Conservation (phyloP, 1,140 invertebrate genomes). For the Mercenaria mercenaria region DNA sequence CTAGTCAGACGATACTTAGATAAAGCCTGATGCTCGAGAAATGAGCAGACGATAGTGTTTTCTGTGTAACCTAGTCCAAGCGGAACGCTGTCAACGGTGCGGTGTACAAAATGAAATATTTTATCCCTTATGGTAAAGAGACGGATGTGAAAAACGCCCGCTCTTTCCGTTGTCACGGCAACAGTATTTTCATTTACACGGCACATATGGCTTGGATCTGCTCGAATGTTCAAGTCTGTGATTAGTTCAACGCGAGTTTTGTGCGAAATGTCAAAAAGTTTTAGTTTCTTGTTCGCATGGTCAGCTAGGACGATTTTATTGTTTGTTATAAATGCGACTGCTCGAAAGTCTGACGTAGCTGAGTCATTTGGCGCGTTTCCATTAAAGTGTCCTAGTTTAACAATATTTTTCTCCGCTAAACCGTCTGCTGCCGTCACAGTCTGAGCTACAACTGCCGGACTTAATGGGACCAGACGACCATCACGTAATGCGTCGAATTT, state of each 20-base stretch:
- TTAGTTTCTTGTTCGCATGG: slow-evolving; percentile 59
- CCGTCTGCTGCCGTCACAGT: slow-evolving; percentile 50
- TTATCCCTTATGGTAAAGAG: slow-evolving; percentile 60
- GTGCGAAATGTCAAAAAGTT: slow-evolving; percentile 58
- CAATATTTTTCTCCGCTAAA: background rate
- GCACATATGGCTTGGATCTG: slow-evolving; percentile 49
- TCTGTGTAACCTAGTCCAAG: slow-evolving; percentile 44
- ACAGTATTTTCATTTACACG: slow-evolving; percentile 48
- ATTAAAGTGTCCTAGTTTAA: slow-evolving; percentile 53
- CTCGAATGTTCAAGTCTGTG: slow-evolving; percentile 23
- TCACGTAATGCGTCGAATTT: slow-evolving; percentile 1
- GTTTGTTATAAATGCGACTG: slow-evolving; percentile 39
- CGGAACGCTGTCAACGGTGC: slow-evolving; percentile 32
- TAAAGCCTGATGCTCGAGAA: slow-evolving; percentile 22
- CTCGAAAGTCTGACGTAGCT: slow-evolving; percentile 38
- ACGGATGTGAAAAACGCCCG: slow-evolving; percentile 40
- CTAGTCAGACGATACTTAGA: slow-evolving; percentile 34
- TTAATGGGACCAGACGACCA: background rate
- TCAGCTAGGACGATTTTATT: slow-evolving; percentile 50
- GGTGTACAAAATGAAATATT: slow-evolving; percentile 55
- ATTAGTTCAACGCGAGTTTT: slow-evolving; percentile 60
- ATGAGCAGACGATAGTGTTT: slow-evolving; percentile 55
- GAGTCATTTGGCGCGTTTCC: slow-evolving; percentile 50
- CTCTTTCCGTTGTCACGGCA: slow-evolving; percentile 43
- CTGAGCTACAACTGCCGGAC: background rate